These are phyloP conservation scores for Orthonychiurus folsomi DNA, from an alignment of 2,888 invertebrate species.

Conservation along the genomic window DNA sequence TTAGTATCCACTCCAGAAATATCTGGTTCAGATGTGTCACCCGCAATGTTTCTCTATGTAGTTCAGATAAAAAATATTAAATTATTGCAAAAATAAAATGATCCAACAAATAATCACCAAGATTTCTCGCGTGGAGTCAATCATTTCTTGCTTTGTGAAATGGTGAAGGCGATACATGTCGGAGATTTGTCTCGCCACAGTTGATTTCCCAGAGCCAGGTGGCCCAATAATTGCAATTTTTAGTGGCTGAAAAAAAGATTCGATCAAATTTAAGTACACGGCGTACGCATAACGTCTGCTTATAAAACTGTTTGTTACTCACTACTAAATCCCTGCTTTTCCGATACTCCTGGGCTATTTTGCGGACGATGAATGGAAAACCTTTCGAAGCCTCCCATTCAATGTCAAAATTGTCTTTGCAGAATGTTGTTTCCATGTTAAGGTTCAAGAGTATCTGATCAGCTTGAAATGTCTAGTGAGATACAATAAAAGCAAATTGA, in stretches of 20 bases:
- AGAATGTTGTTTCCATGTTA: slow-evolving; percentile 32
- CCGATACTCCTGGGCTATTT: slow-evolving; percentile 19
- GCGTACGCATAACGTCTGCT: too few relatives aligned
- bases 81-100: neutral
- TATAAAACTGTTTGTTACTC: too few relatives aligned
- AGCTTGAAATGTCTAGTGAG: slow-evolving; percentile 32
- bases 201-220: slow-evolving; percentile 33
- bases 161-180: slow-evolving; percentile 34
- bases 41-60: slow-evolving; percentile 22
- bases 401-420: slow-evolving; percentile 31
- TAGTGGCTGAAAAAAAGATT: slow-evolving; percentile 23
- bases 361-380: slow-evolving; percentile 14
- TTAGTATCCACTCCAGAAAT: slow-evolving; percentile 21
- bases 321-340: slow-evolving; percentile 17
- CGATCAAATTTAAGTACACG: neutral
- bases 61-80: neutral
- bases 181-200: slow-evolving; percentile 32
- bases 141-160: slow-evolving; percentile 31
- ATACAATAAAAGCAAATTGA: slow-evolving; percentile 3
- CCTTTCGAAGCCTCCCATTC: slow-evolving; percentile 26
- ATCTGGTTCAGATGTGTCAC: slow-evolving; percentile 21
- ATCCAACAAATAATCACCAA: slow-evolving; percentile 23
- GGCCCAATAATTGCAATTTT: slow-evolving; percentile 34
- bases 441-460: slow-evolving; percentile 32
- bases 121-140: slow-evolving; percentile 27